Evolutionary conservation across 2,888 invertebrate species (phyloP).

Genomic region (Macrosoma leucophasiata): DNA sequence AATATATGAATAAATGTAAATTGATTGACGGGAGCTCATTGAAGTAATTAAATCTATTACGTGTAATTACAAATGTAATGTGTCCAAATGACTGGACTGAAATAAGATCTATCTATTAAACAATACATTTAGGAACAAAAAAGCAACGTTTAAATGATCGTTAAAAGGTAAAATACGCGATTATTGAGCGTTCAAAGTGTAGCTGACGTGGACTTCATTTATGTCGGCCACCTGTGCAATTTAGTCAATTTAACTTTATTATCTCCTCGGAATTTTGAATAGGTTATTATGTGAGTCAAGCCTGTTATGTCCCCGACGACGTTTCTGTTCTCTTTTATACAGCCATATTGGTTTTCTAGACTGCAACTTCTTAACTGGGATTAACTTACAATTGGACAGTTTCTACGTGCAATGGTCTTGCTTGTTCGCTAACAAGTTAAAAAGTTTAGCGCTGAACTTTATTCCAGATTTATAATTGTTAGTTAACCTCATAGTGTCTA

Average conservation of each 20-base stretch:
- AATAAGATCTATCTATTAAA: no score
- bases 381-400: constrained; percentile 29
- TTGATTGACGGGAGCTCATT: no score
- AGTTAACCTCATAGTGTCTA: no score
- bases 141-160: constrained; percentile 32
- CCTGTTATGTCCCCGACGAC: no score
- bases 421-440: constrained; percentile 20
- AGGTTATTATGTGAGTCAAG: constrained; percentile 48
- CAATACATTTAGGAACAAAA: constrained; percentile 12
- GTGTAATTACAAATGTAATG: no score
- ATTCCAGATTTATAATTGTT: no score
- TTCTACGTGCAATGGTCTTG: constrained; percentile 15
- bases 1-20: no score
- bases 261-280: constrained; percentile 45
- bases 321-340: no score
- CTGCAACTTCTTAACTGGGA: constrained; percentile 29
- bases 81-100: no score
- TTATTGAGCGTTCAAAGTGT: constrained; percentile 37
- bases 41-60: no score
- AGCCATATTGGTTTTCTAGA: no score
- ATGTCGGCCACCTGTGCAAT: constrained; percentile 50
- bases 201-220: constrained; percentile 33
- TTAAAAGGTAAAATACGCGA: constrained; percentile 37
- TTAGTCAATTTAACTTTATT: constrained; percentile 61
- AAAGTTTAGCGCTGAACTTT: constrained; percentile 19